Evolutionary conservation across 2,797 vertebrate species (phyloP).

Genomic region (Falco biarmicus): DNA sequence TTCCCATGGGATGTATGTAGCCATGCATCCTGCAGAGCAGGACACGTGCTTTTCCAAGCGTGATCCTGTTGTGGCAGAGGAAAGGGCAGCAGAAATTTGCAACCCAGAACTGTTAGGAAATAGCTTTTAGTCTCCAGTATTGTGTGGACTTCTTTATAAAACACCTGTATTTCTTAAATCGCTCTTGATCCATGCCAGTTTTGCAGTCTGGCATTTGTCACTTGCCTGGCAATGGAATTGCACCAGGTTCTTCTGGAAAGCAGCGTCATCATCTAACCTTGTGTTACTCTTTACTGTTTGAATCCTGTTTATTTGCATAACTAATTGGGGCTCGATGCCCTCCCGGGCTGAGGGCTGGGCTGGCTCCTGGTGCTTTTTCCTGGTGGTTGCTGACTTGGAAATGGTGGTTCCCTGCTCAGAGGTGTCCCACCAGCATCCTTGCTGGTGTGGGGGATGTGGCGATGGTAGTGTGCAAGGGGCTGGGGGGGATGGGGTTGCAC

Average conservation of each 20-base stretch:
- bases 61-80: not conserved
- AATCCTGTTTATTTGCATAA: not conserved
- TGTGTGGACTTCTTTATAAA: not conserved
- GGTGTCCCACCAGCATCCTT: not conserved
- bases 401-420: not conserved
- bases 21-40: not conserved
- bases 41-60: accelerated
- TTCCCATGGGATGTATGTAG: accelerated
- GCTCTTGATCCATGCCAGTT: accelerated
- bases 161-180: not conserved
- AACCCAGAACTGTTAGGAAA: not conserved
- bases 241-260: not conserved
- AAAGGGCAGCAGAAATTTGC: not conserved
- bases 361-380: not conserved
- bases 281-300: not conserved
- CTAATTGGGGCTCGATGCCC: not conserved
- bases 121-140: not conserved
- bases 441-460: not conserved
- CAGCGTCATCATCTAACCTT: not conserved
- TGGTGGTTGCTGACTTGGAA: not conserved
- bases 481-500: accelerated
- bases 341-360: not conserved
- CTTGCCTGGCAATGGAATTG: not conserved
- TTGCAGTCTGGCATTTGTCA: not conserved
- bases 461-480: not conserved